phyloP scores from a whole-genome alignment of 2,113 vertebrate genomes.

The Aegotheles bennettii region DNA sequence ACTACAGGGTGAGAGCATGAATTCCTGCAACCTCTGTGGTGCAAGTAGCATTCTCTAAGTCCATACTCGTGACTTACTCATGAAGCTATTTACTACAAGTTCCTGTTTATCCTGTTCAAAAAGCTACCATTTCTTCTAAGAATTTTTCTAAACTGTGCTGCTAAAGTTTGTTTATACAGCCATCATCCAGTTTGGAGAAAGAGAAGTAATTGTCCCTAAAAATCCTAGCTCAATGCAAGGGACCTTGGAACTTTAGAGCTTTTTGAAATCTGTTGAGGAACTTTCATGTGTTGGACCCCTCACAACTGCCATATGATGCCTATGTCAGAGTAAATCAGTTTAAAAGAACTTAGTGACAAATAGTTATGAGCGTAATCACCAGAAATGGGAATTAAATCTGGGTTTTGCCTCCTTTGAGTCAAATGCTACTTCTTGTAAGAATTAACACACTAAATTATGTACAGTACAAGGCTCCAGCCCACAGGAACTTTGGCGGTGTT shows the following conservation, averaged over 20 bases:
- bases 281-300: neutral
- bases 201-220: neutral
- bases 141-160: neutral
- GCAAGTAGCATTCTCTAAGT: neutral
- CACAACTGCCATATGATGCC: fast-evolving
- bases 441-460: neutral
- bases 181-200: neutral
- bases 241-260: neutral
- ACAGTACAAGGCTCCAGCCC: neutral
- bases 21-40: neutral
- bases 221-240: neutral
- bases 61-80: neutral
- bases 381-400: neutral
- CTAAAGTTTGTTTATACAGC: neutral
- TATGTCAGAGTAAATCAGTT: neutral
- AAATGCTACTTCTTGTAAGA: neutral
- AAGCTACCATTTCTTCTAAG: neutral
- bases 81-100: neutral
- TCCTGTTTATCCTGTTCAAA: neutral
- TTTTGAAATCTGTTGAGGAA: neutral
- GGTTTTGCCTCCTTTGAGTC: neutral
- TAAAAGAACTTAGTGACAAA: neutral
- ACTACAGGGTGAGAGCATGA: neutral
- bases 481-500: neutral
- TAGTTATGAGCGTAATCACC: neutral